phyloP scores from a whole-genome alignment of 1,140 invertebrate genomes.

The Drosophila kepulauana region DNA sequence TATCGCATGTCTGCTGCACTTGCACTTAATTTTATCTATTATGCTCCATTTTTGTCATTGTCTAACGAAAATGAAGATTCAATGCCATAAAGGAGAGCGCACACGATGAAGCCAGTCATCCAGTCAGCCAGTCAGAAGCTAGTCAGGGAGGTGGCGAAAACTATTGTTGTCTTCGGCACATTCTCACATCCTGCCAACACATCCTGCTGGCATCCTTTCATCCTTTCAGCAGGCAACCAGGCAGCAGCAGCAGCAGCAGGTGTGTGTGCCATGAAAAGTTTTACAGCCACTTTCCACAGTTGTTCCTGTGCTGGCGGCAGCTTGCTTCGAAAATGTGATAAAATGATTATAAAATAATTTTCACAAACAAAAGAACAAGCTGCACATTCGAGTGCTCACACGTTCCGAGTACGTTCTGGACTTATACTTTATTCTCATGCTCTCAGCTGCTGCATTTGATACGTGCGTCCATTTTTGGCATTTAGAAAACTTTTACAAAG shows the following conservation, averaged over 20 bases:
- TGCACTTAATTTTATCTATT: conserved; percentile 83
- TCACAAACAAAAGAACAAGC: conserved; percentile 68
- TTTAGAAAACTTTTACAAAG: conserved; percentile 30
- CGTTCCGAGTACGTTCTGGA: conserved; percentile 18
- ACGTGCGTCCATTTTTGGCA: conserved; percentile 56
- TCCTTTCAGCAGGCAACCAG: conserved; percentile 2
- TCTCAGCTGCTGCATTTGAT: conserved; percentile 35
- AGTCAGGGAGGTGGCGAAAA: conserved; percentile 2
- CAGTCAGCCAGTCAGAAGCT: neutral
- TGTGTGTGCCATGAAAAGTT: conserved; percentile 62
- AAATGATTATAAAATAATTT: conserved; percentile 84
- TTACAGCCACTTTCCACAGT: conserved; percentile 31
- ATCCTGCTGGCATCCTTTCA: neutral
- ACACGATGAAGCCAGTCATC: neutral
- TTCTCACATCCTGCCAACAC: conserved; percentile 4
- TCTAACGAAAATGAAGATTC: conserved; percentile 81
- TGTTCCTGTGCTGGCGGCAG: conserved; percentile 48
- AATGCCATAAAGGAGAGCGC: conserved; percentile 61
- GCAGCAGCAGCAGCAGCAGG: conserved; percentile 58
- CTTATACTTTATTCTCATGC: neutral
- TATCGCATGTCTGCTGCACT: conserved; percentile 70
- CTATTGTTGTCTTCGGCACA: conserved; percentile 37
- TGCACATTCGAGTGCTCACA: conserved; percentile 39
- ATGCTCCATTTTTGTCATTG: conserved; percentile 76
- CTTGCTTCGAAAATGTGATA: conserved; percentile 74